phyloP scores from a whole-genome alignment of 2,797 vertebrate species.

The Moxostoma hubbsi region DNA sequence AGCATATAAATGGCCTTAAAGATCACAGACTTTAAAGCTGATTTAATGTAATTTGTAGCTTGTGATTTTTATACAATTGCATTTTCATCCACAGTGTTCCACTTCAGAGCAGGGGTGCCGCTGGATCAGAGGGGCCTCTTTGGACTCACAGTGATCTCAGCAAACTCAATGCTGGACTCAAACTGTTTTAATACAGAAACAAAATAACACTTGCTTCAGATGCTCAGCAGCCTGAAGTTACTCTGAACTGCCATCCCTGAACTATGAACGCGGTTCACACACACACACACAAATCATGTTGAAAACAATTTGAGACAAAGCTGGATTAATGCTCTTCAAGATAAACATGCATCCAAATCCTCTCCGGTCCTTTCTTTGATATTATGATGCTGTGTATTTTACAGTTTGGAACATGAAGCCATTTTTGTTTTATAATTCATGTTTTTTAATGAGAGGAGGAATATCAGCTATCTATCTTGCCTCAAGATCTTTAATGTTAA shows the following conservation, averaged over 20 bases:
- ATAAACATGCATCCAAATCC: neutral
- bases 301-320: conserved; percentile 2
- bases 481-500: too few relatives aligned
- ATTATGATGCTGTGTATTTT: neutral
- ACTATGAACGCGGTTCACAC: neutral
- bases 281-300: neutral
- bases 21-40: too few relatives aligned
- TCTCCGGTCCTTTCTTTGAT: neutral
- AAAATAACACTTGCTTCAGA: conserved; percentile 28
- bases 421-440: conserved; percentile 6
- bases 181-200: conserved; percentile 69
- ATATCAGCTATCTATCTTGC: neutral
- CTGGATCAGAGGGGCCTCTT: conserved; percentile 65
- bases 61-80: neutral
- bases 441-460: neutral
- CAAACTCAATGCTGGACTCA: conserved; percentile 78
- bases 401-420: neutral
- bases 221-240: neutral
- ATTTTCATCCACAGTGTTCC: conserved; percentile 51
- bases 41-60: too few relatives aligned
- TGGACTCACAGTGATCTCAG: conserved; percentile 76
- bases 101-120: conserved; percentile 50
- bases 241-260: neutral
- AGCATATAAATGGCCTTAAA: too few relatives aligned
- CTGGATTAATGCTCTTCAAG: conserved; percentile 19